Percentiles rank a stretch among this genome's conserved stretches.
These are phyloP conservation scores for Proales similis DNA, from an alignment of 1,140 invertebrate species.

Conservation along the genomic window DNA sequence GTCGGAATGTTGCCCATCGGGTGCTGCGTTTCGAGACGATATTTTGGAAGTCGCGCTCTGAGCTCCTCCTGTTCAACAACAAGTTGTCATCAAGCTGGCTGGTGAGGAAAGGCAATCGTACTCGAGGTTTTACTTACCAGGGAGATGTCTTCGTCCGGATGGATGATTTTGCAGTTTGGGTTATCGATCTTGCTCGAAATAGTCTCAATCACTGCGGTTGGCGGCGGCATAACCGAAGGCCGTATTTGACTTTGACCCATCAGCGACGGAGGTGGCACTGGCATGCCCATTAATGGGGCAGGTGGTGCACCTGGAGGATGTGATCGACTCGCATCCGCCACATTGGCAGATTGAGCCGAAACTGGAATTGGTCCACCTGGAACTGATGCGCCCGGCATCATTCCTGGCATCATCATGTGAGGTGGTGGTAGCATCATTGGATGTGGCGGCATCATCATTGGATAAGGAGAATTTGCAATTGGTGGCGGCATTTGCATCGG, in stretches of 20 bases:
- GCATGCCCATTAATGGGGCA: no score
- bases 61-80: constrained; percentile 2
- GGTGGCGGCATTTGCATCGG: no score
- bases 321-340: no score
- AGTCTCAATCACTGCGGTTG: constrained; percentile 3
- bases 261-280: constrained; percentile 25
- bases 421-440: constrained; percentile 19
- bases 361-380: no score
- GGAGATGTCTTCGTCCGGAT: constrained; percentile 37
- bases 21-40: no score
- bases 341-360: no score
- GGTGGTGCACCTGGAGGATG: no score
- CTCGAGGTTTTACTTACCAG: background rate
- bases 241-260: constrained; percentile 7
- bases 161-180: background rate
- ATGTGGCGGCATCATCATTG: no score
- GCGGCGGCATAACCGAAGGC: constrained; percentile 19
- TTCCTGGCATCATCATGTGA: constrained; percentile 30
- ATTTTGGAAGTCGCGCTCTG: constrained; percentile 11
- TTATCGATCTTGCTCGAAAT: constrained; percentile 24
- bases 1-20: no score
- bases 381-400: no score
- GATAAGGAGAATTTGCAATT: no score
- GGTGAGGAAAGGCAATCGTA: background rate
- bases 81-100: background rate